Base-by-base conservation (phyloP, 2,888 invertebrate genomes). In the Drosophila parthenogenetica region DNA sequence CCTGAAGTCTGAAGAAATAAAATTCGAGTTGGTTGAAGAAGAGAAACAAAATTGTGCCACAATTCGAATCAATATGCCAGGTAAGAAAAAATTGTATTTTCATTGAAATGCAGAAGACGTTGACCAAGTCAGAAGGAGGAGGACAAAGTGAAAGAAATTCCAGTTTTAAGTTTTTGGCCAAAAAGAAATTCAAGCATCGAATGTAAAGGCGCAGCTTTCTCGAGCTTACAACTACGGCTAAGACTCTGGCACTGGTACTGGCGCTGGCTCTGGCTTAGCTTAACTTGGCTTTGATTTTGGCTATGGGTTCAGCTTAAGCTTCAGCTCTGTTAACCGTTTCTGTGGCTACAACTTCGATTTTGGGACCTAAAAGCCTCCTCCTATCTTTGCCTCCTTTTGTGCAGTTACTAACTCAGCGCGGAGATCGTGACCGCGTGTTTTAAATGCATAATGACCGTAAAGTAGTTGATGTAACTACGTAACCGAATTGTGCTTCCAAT, bases 371-470 rank as follows among this genome's bases (percentile, higher is more conserved):
- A 35, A 14, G 54, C 39, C 62, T 54, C 46, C 54, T 54, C n/a
- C 55, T 35, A 35, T 37, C 32, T 43, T 17, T 43, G 42, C 55
- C 55, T 75, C 67, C 73, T 73, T 81, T 76, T 67, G 75, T 72
- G 87, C 82, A 89, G 89, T 87, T 86, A 87, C 86, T 89, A 86
- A 89, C 89, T 89, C 90, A 89, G 88, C 82, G 86, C 77, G 51
- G 87, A 91, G 91, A 91, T 91, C 91, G 91, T 91, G 91, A 91
- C 91, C 91, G 91, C 91, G 89, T 91, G 92, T 91, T 92, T 90
- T 90, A 91, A 91, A 91, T 91, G 91, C 92, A 91, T 92, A 91
- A 91, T 91, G 91, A 91, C 91, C 92, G 91, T 89, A 91, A 89
- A 90, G 90, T 88, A 90, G 87, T 89, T 89, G 89, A 74, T 87